Evolutionary conservation across 2,888 invertebrate species (phyloP).

Genomic region (Endomychus coccineus): DNA sequence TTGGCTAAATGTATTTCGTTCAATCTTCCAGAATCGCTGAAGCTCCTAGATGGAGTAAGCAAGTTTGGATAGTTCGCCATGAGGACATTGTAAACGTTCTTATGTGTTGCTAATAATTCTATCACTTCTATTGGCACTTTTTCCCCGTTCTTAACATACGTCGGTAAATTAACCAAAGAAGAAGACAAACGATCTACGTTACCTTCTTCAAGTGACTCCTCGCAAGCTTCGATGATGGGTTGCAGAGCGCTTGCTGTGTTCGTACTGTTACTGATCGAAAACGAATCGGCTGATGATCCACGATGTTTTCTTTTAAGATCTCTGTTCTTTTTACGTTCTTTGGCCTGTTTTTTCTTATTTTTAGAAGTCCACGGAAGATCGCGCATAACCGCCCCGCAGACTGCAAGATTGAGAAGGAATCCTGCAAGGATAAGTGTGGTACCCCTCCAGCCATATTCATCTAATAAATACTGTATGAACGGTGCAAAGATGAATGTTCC

Average conservation of each 20-base stretch:
- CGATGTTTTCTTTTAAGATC: conserved; percentile 50
- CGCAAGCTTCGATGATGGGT: conserved; percentile 45
- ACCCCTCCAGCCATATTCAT: conserved; percentile 76
- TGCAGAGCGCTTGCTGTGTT: conserved; percentile 53
- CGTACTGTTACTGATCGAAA: conserved; percentile 62
- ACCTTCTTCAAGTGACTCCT: conserved; percentile 24
- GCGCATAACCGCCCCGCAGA: conserved; percentile 74
- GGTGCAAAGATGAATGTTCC: conserved; percentile 85
- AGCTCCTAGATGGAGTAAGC: conserved; percentile 63
- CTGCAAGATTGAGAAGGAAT: conserved; percentile 70
- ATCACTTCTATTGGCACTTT: conserved; percentile 70
- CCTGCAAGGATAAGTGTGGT: conserved; percentile 76
- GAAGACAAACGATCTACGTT: conserved; percentile 50
- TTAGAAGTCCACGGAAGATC: conserved; percentile 63
- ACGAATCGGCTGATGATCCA: conserved; percentile 62
- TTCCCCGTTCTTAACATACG: conserved; percentile 71
- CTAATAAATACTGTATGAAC: conserved; percentile 63
- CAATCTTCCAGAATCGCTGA: conserved; percentile 57
- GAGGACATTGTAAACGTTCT: conserved; percentile 63
- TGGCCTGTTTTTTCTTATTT: conserved; percentile 55
- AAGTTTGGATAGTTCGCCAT: conserved; percentile 69
- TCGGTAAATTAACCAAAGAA: conserved; percentile 80
- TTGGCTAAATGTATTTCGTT: conserved; percentile 40
- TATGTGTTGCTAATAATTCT: conserved; percentile 61
- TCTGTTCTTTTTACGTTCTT: conserved; percentile 54